Percentiles rank a stretch among this genome's conserved stretches.
Evolutionary conservation across 2,797 vertebrate species (phyloP).

Genomic region (Semotilus atromaculatus): DNA sequence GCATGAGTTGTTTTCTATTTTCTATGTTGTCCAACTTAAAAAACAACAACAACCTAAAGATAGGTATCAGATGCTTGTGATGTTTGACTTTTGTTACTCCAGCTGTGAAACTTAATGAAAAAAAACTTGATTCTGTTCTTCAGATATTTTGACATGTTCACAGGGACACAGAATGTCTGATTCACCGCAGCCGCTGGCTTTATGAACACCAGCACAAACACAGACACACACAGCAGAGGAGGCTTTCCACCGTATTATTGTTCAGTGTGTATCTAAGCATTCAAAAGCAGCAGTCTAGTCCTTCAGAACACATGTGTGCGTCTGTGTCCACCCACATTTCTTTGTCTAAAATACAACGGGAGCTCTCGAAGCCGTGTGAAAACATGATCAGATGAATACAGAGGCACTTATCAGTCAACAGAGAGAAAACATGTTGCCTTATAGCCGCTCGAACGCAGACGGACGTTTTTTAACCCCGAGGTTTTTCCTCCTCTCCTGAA

Average conservation of each 20-base stretch:
- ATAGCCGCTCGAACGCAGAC: not conserved
- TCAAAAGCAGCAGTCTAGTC: not conserved
- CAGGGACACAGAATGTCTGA: not conserved
- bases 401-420: constrained; percentile 26
- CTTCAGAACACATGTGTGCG: not conserved
- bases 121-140: not conserved
- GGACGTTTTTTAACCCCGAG: not conserved
- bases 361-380: not conserved
- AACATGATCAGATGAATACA: constrained; percentile 18
- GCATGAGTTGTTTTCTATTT: no score
- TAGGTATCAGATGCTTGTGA: not conserved
- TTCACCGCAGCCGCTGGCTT: constrained; percentile 8
- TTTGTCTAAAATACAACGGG: not conserved
- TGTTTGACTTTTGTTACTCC: not conserved
- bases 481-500: not conserved
- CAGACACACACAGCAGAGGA: not conserved
- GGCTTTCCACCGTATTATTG: not conserved
- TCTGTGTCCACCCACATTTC: not conserved
- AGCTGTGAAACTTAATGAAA: not conserved
- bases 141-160: not conserved
- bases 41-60: not conserved
- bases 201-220: not conserved
- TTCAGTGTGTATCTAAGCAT: not conserved
- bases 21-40: not conserved
- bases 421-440: constrained; percentile 18